These are phyloP conservation scores for Anastrepha obliqua DNA, from an alignment of 1,140 invertebrate species.

Conservation along the genomic window DNA sequence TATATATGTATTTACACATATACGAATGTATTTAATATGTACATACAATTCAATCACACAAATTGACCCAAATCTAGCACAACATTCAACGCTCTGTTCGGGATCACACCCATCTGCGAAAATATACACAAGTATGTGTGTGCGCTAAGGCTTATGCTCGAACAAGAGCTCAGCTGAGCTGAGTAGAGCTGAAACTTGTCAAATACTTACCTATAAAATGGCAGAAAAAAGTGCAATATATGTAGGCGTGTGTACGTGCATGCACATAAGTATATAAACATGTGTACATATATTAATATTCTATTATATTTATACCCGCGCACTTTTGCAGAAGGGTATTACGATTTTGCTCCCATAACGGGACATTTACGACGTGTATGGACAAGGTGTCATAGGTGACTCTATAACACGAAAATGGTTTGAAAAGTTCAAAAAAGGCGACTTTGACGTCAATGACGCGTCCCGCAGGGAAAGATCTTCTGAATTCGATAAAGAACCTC, in stretches of 20 bases:
- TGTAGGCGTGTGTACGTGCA: background rate
- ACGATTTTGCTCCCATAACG: too few species aligned
- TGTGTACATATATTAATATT: background rate
- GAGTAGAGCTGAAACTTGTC: conserved; percentile 44
- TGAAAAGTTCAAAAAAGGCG: too few species aligned
- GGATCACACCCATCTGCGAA: background rate
- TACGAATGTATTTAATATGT: background rate
- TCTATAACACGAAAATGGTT: too few species aligned
- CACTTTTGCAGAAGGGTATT: too few species aligned
- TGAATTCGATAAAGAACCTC: too few species aligned
- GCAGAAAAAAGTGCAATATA: background rate
- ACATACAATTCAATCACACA: conserved; percentile 42
- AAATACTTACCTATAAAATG: conserved; percentile 30
- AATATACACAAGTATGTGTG: background rate
- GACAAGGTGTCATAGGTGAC: too few species aligned
- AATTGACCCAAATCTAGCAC: conserved; percentile 47
- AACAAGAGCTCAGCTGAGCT: conserved; percentile 47
- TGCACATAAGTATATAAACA: background rate
- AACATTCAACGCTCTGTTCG: background rate
- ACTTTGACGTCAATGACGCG: too few species aligned
- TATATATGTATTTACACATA: background rate
- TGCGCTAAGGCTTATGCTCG: background rate
- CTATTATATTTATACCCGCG: too few species aligned
- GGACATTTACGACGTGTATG: too few species aligned
- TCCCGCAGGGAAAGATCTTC: too few species aligned